Base-by-base conservation (phyloP, 2,797 vertebrate genomes). In the Arctocebus calabarensis region DNA sequence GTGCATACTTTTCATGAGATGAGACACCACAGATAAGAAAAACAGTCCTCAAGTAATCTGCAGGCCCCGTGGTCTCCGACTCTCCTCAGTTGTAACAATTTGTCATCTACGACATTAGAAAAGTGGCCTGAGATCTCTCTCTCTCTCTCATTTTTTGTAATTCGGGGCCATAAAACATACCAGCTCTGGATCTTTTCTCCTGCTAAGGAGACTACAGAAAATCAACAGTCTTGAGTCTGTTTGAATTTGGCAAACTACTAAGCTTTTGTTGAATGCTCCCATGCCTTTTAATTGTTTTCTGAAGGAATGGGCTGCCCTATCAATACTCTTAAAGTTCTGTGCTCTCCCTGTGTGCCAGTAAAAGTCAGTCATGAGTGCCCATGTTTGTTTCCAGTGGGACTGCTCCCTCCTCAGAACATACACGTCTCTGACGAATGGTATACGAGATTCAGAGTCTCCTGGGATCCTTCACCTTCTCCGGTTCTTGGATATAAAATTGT, bases 371-470 rank as follows among this genome's bases (percentile, higher is more conserved):
- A 97, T 0, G 0, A 55, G 13, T 89, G 40, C 27, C 87, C 75
- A 83, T 92, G 37, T 97, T 96, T 96, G 32, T 96, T 98, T 98
- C 11, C 96, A 99, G 99, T 99, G 88, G 99, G 99, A 34, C 97
- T 99, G 83, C 97, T 99, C 98, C 99, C 99, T 84, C 99, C 99
- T 96, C 99, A 98, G 97, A 99, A 99, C 98, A 99, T 99, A 37
- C 99, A 99, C 0, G 98, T 99, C 91, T 99, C 99, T 3, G 99
- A 99, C 27, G 99, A 99, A 97, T 99, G 99, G 99, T 99, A 99
- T 97, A 99, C 99, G 1, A 98, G 99, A 20, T 99, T 99, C 99
- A 98, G 99, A 52, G 99, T 99, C 94, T 98, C 99, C 96, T 99
- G 99, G 99, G 99, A 99, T 96, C 98, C 99, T 32, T 99, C 99